These are phyloP conservation scores for Cossypha polioptera DNA, from an alignment of 2,797 vertebrate species.

Conservation along the genomic window DNA sequence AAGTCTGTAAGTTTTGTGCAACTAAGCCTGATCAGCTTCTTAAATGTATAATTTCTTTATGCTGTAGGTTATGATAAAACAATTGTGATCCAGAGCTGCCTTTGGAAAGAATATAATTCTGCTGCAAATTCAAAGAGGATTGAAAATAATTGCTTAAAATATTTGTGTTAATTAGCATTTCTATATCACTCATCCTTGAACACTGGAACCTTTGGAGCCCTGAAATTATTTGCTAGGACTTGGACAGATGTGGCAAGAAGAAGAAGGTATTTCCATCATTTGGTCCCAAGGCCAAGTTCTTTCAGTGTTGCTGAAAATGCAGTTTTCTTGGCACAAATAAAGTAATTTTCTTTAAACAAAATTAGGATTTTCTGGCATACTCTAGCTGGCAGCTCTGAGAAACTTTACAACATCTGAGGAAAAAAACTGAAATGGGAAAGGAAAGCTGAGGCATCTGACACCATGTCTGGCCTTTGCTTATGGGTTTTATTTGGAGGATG, in stretches of 20 bases:
- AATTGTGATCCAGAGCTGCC: background rate
- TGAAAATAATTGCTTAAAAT: background rate
- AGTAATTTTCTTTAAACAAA: background rate
- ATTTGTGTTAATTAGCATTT: background rate
- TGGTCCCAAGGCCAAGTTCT: background rate
- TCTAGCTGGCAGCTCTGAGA: background rate
- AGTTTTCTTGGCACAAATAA: constrained; percentile 11
- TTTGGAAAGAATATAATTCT: background rate
- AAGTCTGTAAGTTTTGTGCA: background rate
- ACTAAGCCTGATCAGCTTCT: background rate
- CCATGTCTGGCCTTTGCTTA: background rate
- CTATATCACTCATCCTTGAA: background rate
- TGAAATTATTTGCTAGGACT: background rate
- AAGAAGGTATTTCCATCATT: background rate
- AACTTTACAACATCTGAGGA: background rate
- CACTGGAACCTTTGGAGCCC: background rate
- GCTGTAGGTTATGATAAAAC: background rate
- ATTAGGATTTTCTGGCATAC: background rate
- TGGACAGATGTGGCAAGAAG: background rate
- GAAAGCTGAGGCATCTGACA: background rate
- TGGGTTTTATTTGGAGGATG: background rate
- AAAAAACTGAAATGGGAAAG: background rate
- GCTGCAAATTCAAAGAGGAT: background rate
- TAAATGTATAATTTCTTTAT: background rate
- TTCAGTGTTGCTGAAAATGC: background rate